phyloP scores from a whole-genome alignment of 2,797 vertebrate species.

The Melanotaenia parkinsoni region DNA sequence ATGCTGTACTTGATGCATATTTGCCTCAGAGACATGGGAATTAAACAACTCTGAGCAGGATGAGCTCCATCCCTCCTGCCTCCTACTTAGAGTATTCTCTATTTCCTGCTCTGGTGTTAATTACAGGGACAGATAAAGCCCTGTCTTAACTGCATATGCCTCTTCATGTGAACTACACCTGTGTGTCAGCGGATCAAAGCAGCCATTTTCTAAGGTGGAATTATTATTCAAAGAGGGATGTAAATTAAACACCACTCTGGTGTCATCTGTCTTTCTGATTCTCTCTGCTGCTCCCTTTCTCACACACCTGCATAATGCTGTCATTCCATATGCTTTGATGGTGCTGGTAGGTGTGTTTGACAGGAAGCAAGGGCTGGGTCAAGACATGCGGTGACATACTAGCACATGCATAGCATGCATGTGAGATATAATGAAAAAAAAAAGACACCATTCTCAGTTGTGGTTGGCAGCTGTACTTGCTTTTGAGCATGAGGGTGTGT shows the following conservation, averaged over 20 bases:
- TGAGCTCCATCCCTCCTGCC: conserved; percentile 42
- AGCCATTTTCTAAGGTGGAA: conserved; percentile 63
- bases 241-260: conserved; percentile 72
- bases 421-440: conserved; percentile 22
- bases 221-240: conserved; percentile 75
- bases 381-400: conserved; percentile 68
- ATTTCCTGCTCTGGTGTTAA: conserved; percentile 70
- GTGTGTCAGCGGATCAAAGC: conserved; percentile 79
- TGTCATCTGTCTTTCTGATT: conserved; percentile 61
- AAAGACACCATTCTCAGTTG: conserved; percentile 30
- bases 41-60: conserved; percentile 56
- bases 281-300: conserved; percentile 30
- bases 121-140: conserved; percentile 75
- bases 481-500: conserved; percentile 33
- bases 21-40: conserved; percentile 50
- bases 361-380: conserved; percentile 74
- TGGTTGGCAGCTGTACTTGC: conserved; percentile 27
- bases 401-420: conserved; percentile 24
- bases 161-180: conserved; percentile 74
- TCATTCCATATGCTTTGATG: conserved; percentile 77
- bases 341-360: conserved; percentile 75
- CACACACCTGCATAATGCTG: conserved; percentile 74
- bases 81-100: conserved; percentile 32
- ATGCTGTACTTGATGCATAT: conserved; percentile 41
- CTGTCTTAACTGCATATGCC: conserved; percentile 51